phyloP scores from a whole-genome alignment of 2,888 invertebrate species.

The Calliscelio sp. region DNA sequence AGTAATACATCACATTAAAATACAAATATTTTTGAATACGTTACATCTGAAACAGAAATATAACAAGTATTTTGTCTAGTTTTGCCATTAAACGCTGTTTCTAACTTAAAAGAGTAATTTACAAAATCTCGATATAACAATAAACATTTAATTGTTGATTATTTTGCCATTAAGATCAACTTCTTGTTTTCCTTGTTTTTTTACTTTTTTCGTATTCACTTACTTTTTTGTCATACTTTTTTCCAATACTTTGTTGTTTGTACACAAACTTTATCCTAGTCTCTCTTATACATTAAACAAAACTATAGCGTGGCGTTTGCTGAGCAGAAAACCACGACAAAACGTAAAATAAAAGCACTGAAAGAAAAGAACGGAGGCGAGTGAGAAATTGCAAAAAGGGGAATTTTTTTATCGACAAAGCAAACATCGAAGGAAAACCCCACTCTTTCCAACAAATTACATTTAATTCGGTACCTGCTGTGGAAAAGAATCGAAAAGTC shows the following conservation, averaged over 20 bases:
- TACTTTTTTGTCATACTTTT: neutral
- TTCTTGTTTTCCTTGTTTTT: neutral
- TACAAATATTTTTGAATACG: no score
- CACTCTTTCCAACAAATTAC: constrained; percentile 36
- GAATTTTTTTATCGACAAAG: constrained; percentile 36
- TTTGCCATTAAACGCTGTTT: no score
- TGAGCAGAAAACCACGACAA: constrained; percentile 29
- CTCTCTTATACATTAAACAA: constrained; percentile 23
- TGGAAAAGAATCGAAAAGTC: constrained; percentile 27
- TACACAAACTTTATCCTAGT: constrained; percentile 18
- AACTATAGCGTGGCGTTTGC: constrained; percentile 8
- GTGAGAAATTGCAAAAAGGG: constrained; percentile 44
- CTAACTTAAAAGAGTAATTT: no score
- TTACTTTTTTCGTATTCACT: neutral
- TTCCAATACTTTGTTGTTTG: constrained; percentile 1
- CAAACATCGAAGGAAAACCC: constrained; percentile 33
- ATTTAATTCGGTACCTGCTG: constrained; percentile 25
- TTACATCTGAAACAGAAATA: no score
- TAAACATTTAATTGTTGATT: neutral
- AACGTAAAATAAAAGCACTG: constrained; percentile 33
- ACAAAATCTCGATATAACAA: neutral
- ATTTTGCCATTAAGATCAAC: constrained; percentile 3
- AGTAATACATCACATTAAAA: no score
- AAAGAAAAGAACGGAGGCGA: constrained; percentile 25
- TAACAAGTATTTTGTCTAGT: no score